Percentiles rank a stretch among this genome's conserved stretches.
Conservation (phyloP, 2,888 invertebrate genomes). For the Eilema sororculum region DNA sequence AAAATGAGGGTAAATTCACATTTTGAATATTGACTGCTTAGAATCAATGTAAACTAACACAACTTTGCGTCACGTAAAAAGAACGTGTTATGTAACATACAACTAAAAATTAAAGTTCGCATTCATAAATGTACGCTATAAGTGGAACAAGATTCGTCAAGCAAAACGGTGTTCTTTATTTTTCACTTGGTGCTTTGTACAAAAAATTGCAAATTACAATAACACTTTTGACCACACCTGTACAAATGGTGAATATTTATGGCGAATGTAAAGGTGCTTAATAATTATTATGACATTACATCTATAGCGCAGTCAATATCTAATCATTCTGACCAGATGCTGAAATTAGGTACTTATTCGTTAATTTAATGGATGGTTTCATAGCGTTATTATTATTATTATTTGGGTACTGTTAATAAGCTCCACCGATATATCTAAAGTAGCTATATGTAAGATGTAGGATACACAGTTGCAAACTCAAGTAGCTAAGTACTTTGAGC, state of each 20-base stretch:
- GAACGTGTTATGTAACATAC: conserved; percentile 6
- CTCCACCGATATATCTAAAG: background rate
- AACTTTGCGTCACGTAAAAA: background rate
- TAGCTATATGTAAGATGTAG: background rate
- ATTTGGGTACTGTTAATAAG: background rate
- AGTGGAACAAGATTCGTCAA: background rate
- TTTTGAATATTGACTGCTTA: conserved; percentile 52
- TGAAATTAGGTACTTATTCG: background rate
- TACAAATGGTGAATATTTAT: conserved; percentile 3
- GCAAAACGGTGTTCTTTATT: background rate
- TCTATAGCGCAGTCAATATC: conserved; percentile 38
- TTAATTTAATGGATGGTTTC: conserved; percentile 11
- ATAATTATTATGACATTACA: background rate
- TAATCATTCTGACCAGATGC: conserved; percentile 40
- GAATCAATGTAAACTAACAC: background rate
- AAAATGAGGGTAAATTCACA: conserved; percentile 42
- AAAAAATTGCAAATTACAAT: conserved; percentile 2
- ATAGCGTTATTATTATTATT: background rate
- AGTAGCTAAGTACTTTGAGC: background rate
- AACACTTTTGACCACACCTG: conserved; percentile 1
- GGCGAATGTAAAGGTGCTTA: background rate
- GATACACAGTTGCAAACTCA: background rate
- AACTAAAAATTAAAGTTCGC: conserved; percentile 7
- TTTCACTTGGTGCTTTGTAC: background rate
- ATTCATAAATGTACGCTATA: background rate